Percentiles rank a stretch among this genome's conserved stretches.
Conservation (phyloP, 2,888 invertebrate species). For the Apamea anceps region DNA sequence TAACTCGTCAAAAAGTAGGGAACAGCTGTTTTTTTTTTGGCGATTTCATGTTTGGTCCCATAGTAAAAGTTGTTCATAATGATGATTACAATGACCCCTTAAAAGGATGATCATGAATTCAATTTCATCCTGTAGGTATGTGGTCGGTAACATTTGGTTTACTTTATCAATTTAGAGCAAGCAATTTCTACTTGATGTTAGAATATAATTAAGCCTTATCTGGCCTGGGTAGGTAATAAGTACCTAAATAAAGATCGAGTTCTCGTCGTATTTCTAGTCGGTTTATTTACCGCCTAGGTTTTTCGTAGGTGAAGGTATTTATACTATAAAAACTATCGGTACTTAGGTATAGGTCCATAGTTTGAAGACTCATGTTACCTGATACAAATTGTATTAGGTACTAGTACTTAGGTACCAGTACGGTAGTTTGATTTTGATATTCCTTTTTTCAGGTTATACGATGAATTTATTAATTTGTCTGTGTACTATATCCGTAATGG, state of each 20-base stretch:
- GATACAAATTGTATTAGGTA: neutral
- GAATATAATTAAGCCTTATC: neutral
- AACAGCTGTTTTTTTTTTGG: too few species aligned
- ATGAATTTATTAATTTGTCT: slow-evolving; percentile 26
- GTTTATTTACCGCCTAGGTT: neutral
- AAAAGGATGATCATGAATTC: too few species aligned
- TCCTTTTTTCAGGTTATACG: slow-evolving; percentile 1
- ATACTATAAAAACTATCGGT: neutral
- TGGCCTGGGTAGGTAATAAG: neutral
- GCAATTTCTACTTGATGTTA: neutral
- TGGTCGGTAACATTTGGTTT: neutral
- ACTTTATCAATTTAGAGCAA: slow-evolving; percentile 2
- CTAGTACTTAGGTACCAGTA: neutral
- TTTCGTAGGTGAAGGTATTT: too few species aligned
- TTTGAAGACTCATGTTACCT: neutral
- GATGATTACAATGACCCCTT: too few species aligned
- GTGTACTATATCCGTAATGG: neutral
- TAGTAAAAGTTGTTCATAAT: too few species aligned
- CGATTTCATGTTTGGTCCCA: too few species aligned
- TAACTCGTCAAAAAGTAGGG: too few species aligned
- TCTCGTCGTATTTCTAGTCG: neutral
- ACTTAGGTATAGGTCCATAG: neutral
- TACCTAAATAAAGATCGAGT: neutral
- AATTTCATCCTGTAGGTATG: neutral
- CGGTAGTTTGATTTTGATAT: neutral